Evolutionary conservation across 1,140 invertebrate species (phyloP).

Genomic region (Diorhabda sublineata): DNA sequence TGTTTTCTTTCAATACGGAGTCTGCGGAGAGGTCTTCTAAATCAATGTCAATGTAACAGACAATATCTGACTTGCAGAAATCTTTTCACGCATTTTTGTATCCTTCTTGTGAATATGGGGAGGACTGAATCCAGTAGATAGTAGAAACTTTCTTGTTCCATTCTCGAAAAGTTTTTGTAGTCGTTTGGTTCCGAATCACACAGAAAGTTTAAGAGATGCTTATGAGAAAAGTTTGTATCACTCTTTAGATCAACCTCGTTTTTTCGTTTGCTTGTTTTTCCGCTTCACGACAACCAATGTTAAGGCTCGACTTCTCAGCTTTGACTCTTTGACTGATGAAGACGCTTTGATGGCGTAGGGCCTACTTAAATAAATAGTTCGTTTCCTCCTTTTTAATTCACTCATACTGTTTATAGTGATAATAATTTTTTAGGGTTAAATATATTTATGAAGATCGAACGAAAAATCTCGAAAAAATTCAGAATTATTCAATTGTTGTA

Average conservation of each 20-base stretch:
- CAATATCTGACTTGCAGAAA: constrained; percentile 24
- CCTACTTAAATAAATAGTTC: too few relatives aligned
- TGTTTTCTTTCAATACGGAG: not conserved
- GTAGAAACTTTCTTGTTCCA: constrained; percentile 19
- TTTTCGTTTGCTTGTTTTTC: constrained; percentile 12
- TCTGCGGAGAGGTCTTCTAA: constrained; percentile 23
- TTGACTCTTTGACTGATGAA: not conserved
- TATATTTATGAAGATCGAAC: too few relatives aligned
- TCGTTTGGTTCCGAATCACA: constrained; percentile 22
- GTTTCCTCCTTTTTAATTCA: too few relatives aligned
- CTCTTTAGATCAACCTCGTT: constrained; percentile 18
- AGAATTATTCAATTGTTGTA: too few relatives aligned
- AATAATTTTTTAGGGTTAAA: too few relatives aligned
- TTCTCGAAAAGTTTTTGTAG: constrained; percentile 24
- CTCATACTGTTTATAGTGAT: too few relatives aligned
- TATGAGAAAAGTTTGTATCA: constrained; percentile 19
- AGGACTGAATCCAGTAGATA: constrained; percentile 24
- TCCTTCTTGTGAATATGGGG: constrained; percentile 33
- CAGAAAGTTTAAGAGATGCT: constrained; percentile 16
- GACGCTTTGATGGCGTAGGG: too few relatives aligned
- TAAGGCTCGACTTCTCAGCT: not conserved
- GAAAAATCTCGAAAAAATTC: too few relatives aligned
- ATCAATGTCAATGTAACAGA: constrained; percentile 32
- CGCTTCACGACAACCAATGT: constrained; percentile 4
- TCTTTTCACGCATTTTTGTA: constrained; percentile 18